Conservation (phyloP, 2,797 vertebrate species). For the Sebastiscus albofasciatus region DNA sequence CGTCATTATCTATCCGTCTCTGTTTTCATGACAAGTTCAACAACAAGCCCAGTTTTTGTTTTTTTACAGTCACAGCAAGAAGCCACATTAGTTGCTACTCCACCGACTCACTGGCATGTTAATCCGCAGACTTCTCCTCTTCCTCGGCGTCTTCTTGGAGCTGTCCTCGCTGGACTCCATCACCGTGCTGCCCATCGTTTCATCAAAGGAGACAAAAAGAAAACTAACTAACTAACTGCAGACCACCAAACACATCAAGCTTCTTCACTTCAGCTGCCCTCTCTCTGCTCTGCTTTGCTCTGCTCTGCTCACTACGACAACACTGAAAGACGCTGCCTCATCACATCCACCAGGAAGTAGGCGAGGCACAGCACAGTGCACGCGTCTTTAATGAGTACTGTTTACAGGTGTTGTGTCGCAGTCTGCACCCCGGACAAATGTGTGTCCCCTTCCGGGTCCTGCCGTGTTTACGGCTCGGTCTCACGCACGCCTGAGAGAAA, state of each 20-base stretch:
- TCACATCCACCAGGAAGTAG: slow-evolving; percentile 76
- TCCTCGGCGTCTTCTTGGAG: slow-evolving; percentile 81
- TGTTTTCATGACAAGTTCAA: neutral
- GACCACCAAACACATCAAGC: slow-evolving; percentile 2
- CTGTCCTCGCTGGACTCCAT: slow-evolving; percentile 79
- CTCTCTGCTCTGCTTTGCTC: neutral
- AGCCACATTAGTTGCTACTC: slow-evolving; percentile 51
- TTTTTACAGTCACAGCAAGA: neutral
- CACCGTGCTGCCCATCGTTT: slow-evolving; percentile 83
- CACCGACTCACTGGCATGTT: slow-evolving; percentile 84
- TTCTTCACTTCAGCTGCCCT: slow-evolving; percentile 20
- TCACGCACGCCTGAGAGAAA: neutral
- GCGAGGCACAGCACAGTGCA: slow-evolving; percentile 29
- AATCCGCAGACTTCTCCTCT: slow-evolving; percentile 79
- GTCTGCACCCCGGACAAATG: neutral
- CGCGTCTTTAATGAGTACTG: slow-evolving; percentile 18
- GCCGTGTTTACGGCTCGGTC: neutral
- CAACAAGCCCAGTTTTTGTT: neutral
- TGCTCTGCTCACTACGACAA: slow-evolving; percentile 36
- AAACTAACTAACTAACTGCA: neutral
- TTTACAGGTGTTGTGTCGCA: slow-evolving; percentile 57
- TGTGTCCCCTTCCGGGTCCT: neutral
- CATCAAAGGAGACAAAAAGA: neutral
- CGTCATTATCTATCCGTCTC: neutral
- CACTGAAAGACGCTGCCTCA: slow-evolving; percentile 27